Evolutionary conservation across 2,797 vertebrate genomes (phyloP).

Genomic region (Sebastes itinus): DNA sequence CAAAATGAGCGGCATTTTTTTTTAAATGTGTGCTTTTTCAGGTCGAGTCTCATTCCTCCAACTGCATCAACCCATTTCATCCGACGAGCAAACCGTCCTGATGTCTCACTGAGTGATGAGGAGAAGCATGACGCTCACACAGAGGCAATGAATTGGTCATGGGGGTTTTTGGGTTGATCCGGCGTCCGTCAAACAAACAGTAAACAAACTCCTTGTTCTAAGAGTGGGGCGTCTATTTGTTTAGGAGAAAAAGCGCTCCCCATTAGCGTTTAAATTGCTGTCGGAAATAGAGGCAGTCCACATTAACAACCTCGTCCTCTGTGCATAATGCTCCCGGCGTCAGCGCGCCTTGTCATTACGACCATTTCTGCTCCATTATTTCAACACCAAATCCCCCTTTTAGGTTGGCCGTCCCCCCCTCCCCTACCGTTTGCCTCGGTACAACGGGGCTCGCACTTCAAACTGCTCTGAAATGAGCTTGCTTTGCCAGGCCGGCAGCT

Average conservation of each 20-base stretch:
- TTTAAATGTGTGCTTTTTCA: neutral
- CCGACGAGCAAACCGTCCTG: neutral
- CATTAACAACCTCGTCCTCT: constrained; percentile 66
- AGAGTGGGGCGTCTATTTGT: constrained; percentile 66
- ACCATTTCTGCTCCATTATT: constrained; percentile 74
- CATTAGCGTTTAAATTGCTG: constrained; percentile 73
- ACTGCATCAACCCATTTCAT: neutral
- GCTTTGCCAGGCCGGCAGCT: constrained; percentile 75
- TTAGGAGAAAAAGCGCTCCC: constrained; percentile 62
- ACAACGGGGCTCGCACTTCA: constrained; percentile 68
- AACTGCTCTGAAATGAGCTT: constrained; percentile 71
- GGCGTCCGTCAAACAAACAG: constrained; percentile 25
- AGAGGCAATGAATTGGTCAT: constrained; percentile 12
- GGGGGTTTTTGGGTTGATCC: constrained; percentile 22
- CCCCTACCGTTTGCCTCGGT: constrained; percentile 24
- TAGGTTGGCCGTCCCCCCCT: neutral
- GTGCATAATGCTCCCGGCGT: constrained; percentile 58
- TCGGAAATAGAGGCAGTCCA: constrained; percentile 69
- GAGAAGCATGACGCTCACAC: constrained; percentile 14
- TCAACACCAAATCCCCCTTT: constrained; percentile 58
- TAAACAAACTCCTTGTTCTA: constrained; percentile 69
- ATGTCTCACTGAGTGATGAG: neutral
- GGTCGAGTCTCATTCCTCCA: neutral
- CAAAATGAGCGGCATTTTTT: neutral
- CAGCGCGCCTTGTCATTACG: constrained; percentile 69